Base-by-base conservation (phyloP, 2,888 invertebrate genomes). In the Balanococcus diminutus region DNA sequence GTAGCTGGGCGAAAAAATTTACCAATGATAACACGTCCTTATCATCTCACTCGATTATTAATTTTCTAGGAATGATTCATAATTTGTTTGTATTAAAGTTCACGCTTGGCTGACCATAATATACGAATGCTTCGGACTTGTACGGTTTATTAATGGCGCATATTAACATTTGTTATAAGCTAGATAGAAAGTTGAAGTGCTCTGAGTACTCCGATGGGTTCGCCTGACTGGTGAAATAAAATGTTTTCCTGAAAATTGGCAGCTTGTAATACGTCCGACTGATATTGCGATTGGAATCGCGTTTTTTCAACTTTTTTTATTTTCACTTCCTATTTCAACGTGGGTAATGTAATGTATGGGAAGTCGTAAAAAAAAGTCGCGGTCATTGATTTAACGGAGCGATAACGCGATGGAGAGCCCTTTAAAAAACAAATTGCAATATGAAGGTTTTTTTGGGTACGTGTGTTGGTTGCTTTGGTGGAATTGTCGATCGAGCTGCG, bases 1-100 rank as follows among this genome's bases (percentile, higher is more conserved):
- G 56, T 56, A 8, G 36, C 36, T 6, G 8, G 56, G 56, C 56
- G 56, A 56, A 22, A 56, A 56, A 56, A 56, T 56, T 56, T 22
- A 56, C 22, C 56, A 56, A 22, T 56, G 56, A 79, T 36, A 79
- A 79, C 75, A 79, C 75, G 75, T 79, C 11, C 36, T 32, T 36
- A 36, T 36, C 32, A 36, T 36, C 36, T 32, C 28, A 2, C 36
- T 19, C 0, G 75, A 36, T 79, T 31, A 79, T 79, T 79, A 79
- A 79, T 79, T 79, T 79, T 79, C 36, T 36, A 79, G 36, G 32
- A 79, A 79, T 79, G 75, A 79, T 32, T 79, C 75, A 79, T 79
- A 79, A 79, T 79, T 67, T 79, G 75, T 79, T 79, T 79, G 67
- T 67, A 79, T 79, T 32, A 79, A 79, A 79, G n/a, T 36, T 32